phyloP scores from a whole-genome alignment of 2,797 vertebrate genomes.

The Platyrinchus mystaceus region DNA sequence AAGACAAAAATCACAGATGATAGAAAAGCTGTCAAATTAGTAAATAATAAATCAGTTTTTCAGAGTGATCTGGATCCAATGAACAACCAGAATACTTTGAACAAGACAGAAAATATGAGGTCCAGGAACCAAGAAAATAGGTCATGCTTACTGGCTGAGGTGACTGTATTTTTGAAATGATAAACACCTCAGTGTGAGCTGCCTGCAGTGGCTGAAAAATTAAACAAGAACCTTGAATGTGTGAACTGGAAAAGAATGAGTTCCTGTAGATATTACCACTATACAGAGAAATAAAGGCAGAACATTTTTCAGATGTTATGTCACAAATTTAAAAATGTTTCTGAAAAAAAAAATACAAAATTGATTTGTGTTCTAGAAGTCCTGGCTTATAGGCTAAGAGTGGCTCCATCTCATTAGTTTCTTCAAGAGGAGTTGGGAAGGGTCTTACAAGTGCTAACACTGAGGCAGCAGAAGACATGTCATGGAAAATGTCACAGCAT shows the following conservation, averaged over 20 bases:
- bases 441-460: not conserved
- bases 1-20: not conserved
- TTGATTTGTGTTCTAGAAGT: not conserved
- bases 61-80: not conserved
- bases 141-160: constrained; percentile 36
- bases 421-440: not conserved
- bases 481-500: rapidly evolving
- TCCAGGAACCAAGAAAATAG: constrained; percentile 40
- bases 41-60: constrained; percentile 19
- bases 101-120: not conserved
- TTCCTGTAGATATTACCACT: not conserved
- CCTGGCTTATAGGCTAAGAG: not conserved
- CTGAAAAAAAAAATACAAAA: not conserved
- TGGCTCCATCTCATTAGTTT: not conserved
- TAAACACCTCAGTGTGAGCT: constrained; percentile 36
- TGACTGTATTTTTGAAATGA: constrained; percentile 30
- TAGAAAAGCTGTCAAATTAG: not conserved
- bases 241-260: not conserved
- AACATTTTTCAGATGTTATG: rapidly evolving
- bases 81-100: not conserved
- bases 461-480: not conserved
- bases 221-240: constrained; percentile 18
- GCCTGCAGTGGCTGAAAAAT: constrained; percentile 6
- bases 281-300: not conserved
- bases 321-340: not conserved